Evolutionary conservation across 1,140 invertebrate genomes (phyloP), one percentile per base, ranked within the genome.

Genomic region (Onthophagus taurus): DNA sequence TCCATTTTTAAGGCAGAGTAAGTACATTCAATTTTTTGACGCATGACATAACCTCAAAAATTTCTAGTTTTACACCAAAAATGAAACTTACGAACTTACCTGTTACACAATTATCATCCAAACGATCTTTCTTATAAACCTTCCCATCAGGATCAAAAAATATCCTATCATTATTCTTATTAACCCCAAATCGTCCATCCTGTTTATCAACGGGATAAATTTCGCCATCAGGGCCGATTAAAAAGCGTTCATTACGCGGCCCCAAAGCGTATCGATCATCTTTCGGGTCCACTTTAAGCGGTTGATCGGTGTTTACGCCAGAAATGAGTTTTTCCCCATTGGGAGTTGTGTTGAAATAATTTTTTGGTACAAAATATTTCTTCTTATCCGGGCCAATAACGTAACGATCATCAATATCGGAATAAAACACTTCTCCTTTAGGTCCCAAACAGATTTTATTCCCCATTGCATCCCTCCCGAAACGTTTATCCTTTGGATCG

Each of bases 401-500:
- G 13, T 26, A 39, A 16, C 37, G 23, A 29, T 39, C 37, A 1
- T 39, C 20, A 24, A 24, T 20, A 39, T 39, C 37, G 6, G 20
- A 20, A 16, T 26, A 26, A 11, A 26, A 39, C 1, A 26, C 8
- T 14, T 39, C 37, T 11, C 37, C 37, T 9, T 39, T 39, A 4
- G 37, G 37, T 18, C 37, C 37, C 19, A 39, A 13, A 4, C 14
- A 13, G 23, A 39, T 26, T 29, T 39, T 39, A 9, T 14, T 39
- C 8, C 37, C 37, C n/a, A 26, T 20, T 4, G 18, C 20, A 39
- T 39, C 37, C 26, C 20, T 39, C 8, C 20, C 37, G 21, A 26
- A 39, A 3, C 37, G 23, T 14, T 29, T 29, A 39, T 39, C 37
- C 19, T 39, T 39, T 11, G 37, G 23, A 39, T 39, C 37, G 2